Percentiles rank a stretch among this genome's conserved stretches.
phyloP scores from a whole-genome alignment of 2,888 invertebrate genomes.

The Philereme vetulata region DNA sequence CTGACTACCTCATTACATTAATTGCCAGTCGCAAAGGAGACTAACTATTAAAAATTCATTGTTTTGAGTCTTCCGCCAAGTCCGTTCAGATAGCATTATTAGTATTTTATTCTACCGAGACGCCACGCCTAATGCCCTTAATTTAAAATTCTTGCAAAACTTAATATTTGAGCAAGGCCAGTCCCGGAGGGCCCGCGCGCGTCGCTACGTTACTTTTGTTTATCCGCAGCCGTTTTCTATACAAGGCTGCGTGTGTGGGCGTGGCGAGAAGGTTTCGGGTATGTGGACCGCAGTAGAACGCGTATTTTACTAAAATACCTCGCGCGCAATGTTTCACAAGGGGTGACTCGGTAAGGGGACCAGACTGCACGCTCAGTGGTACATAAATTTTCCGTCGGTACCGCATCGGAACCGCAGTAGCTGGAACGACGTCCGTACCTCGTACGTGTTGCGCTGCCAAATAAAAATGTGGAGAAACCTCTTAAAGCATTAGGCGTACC shows the following conservation, averaged over 20 bases:
- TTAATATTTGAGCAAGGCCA: constrained; percentile 75
- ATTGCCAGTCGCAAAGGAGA: constrained; percentile 69
- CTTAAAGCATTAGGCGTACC: constrained; percentile 17
- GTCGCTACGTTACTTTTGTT: constrained; percentile 52
- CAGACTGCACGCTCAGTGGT: constrained; percentile 74
- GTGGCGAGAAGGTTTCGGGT: constrained; percentile 31
- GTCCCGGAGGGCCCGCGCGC: constrained; percentile 61
- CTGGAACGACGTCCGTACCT: constrained; percentile 61
- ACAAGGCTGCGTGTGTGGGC: constrained; percentile 54
- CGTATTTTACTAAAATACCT: constrained; percentile 53
- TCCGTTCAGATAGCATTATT: constrained; percentile 71
- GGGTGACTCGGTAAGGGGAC: constrained; percentile 58
- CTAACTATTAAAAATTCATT: constrained; percentile 79
- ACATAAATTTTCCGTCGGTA: constrained; percentile 77
- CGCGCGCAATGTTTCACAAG: constrained; percentile 55
- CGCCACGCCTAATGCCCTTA: constrained; percentile 71
- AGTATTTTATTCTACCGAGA: constrained; percentile 77
- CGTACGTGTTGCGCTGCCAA: constrained; percentile 72
- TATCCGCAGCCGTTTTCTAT: constrained; percentile 65
- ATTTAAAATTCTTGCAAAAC: constrained; percentile 81
- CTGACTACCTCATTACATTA: constrained; percentile 74
- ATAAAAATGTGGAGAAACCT: constrained; percentile 52
- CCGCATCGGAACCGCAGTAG: constrained; percentile 80
- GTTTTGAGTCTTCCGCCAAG: constrained; percentile 63
- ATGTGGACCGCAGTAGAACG: constrained; percentile 60